These are phyloP conservation scores for Spheniscus mendiculus DNA, from an alignment of 2,113 vertebrate genomes.

Conservation along the genomic window DNA sequence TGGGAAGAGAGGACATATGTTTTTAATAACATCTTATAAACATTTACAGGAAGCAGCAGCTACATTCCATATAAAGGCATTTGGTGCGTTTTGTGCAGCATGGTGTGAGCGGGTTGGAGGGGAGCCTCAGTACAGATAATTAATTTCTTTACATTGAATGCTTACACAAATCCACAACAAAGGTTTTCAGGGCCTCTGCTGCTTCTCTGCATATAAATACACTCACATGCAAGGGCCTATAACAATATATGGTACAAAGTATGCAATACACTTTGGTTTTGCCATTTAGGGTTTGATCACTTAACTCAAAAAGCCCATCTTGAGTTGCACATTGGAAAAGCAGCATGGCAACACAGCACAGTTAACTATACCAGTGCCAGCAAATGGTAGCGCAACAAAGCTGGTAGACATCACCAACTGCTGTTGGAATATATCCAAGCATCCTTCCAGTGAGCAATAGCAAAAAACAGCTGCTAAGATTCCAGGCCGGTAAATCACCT, in stretches of 20 bases:
- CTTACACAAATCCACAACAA: conserved; percentile 22
- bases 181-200: background rate
- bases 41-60: conserved; percentile 59
- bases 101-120: background rate
- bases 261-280: background rate
- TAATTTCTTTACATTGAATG: conserved; percentile 6
- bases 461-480: background rate
- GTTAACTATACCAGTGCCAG: background rate
- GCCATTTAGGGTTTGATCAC: background rate
- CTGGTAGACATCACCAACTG: background rate
- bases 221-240: background rate
- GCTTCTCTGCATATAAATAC: background rate
- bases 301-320: background rate
- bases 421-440: background rate
- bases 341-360: background rate
- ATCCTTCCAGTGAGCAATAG: background rate
- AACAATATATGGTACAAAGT: background rate
- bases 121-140: background rate
- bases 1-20: conserved; percentile 54
- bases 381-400: background rate
- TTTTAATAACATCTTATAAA: conserved; percentile 67
- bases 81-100: conserved; percentile 37
- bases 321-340: background rate
- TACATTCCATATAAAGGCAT: conserved; percentile 64
- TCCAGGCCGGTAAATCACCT: background rate